phyloP scores from a whole-genome alignment of 2,797 vertebrate species.

The Sternotherus odoratus region DNA sequence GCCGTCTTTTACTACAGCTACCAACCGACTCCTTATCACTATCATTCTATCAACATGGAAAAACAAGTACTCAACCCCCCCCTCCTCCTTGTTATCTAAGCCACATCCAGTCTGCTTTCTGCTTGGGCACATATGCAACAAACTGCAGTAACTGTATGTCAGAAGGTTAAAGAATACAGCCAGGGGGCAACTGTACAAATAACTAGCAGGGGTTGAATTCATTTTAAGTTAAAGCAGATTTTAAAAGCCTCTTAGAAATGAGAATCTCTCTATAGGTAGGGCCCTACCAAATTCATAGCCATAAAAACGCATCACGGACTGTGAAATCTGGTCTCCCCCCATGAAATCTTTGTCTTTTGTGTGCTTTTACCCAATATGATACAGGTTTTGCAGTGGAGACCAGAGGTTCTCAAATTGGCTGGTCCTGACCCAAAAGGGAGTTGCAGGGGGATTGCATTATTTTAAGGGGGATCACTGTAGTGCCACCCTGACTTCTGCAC shows the following conservation, averaged over 20 bases:
- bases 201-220: conserved; percentile 8
- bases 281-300: too few relatives aligned
- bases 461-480: too few relatives aligned
- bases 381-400: neutral
- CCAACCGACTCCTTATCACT: conserved; percentile 66
- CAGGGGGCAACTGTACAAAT: conserved; percentile 53
- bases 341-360: too few relatives aligned
- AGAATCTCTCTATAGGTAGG: conserved; percentile 1
- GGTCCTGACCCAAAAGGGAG: too few relatives aligned
- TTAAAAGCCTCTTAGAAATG: conserved; percentile 60
- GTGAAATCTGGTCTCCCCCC: too few relatives aligned
- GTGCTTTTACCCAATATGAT: too few relatives aligned
- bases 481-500: too few relatives aligned
- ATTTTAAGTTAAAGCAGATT: conserved; percentile 57
- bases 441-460: too few relatives aligned
- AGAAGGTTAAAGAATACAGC: conserved; percentile 64
- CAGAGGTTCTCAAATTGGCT: neutral
- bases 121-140: conserved; percentile 64
- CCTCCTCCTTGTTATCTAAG: conserved; percentile 68
- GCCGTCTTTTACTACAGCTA: conserved; percentile 68
- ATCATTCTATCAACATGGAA: conserved; percentile 74
- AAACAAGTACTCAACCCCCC: conserved; percentile 66
- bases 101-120: conserved; percentile 69
- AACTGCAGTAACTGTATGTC: conserved; percentile 66
- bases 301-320: too few relatives aligned